phyloP scores from a whole-genome alignment of 2,797 vertebrate species.

The Enteromius treurensis region DNA sequence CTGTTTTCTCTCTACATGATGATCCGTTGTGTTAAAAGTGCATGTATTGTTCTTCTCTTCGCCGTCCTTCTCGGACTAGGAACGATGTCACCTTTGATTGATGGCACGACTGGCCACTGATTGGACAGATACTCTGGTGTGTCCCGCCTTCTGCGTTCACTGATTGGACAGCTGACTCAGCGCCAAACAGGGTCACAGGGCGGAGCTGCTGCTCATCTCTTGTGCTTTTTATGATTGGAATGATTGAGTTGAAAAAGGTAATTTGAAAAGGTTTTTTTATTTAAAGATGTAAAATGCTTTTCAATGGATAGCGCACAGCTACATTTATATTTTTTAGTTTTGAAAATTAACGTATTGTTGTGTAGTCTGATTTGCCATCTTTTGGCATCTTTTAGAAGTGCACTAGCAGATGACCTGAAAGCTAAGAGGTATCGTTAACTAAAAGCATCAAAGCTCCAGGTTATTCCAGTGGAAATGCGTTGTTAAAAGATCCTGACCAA shows the following conservation, averaged over 20 bases:
- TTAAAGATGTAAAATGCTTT: neutral
- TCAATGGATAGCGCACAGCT: neutral
- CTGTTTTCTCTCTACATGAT: neutral
- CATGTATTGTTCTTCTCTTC: constrained; percentile 19
- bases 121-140: neutral
- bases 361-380: neutral
- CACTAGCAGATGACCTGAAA: neutral
- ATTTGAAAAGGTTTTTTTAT: neutral
- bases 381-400: neutral
- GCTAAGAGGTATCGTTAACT: neutral
- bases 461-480: neutral
- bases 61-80: constrained; percentile 18
- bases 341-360: neutral
- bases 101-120: constrained; percentile 7
- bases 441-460: neutral
- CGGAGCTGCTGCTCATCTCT: neutral
- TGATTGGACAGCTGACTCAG: constrained; percentile 30
- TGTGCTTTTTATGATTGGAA: neutral
- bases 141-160: constrained; percentile 21
- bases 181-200: constrained; percentile 29
- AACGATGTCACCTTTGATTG: constrained; percentile 2
- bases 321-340: neutral
- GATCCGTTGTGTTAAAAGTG: neutral
- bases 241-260: neutral
- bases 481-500: neutral